A percentile compares a stretch with the other conserved stretches of the same genome.
Conservation (phyloP, 2,113 vertebrate species). For the Solea solea region DNA sequence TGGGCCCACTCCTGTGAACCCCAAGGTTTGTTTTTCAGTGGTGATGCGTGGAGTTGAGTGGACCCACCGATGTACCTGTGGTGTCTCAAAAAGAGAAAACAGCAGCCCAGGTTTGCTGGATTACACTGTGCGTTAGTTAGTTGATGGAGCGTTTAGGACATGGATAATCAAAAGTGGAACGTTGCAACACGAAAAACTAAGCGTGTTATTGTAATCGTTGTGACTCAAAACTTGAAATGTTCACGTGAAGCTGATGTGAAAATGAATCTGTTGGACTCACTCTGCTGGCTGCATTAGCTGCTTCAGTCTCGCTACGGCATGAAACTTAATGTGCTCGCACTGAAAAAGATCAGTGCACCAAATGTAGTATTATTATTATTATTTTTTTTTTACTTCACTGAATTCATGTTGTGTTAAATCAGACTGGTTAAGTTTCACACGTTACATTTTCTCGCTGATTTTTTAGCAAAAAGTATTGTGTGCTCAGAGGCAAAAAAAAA, state of each 20-base stretch:
- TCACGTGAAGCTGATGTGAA: slow-evolving; percentile 11
- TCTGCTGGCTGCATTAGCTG: slow-evolving; percentile 28
- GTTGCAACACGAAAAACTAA: slow-evolving; percentile 39
- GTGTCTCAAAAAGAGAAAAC: slow-evolving; percentile 32
- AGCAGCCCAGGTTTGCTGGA: slow-evolving; percentile 37
- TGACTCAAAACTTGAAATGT: slow-evolving; percentile 55
- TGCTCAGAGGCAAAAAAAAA: slow-evolving; percentile 66
- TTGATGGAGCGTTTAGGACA: slow-evolving; percentile 43
- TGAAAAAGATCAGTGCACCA: slow-evolving; percentile 49
- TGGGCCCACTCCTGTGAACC: slow-evolving; percentile 18
- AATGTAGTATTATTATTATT: slow-evolving; percentile 26
- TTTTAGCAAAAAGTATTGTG: slow-evolving; percentile 65
- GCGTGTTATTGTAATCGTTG: slow-evolving; percentile 46
- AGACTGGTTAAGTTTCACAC: slow-evolving; percentile 8
- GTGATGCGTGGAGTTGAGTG: slow-evolving; percentile 36
- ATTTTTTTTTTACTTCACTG: background rate
- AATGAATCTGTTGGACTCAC: slow-evolving; percentile 30
- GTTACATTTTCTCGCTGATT: slow-evolving; percentile 20
- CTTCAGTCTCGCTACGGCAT: slow-evolving; percentile 43
- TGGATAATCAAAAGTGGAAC: slow-evolving; percentile 62
- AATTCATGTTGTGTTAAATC: slow-evolving; percentile 3
- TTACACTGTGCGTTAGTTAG: slow-evolving; percentile 56
- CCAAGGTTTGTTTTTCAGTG: slow-evolving; percentile 24
- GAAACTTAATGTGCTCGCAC: slow-evolving; percentile 43
- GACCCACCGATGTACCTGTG: slow-evolving; percentile 15